Evolutionary conservation across 2,797 vertebrate genomes (phyloP), one percentile per base, ranked within the genome.

Genomic region (Ispidina lecontei): DNA sequence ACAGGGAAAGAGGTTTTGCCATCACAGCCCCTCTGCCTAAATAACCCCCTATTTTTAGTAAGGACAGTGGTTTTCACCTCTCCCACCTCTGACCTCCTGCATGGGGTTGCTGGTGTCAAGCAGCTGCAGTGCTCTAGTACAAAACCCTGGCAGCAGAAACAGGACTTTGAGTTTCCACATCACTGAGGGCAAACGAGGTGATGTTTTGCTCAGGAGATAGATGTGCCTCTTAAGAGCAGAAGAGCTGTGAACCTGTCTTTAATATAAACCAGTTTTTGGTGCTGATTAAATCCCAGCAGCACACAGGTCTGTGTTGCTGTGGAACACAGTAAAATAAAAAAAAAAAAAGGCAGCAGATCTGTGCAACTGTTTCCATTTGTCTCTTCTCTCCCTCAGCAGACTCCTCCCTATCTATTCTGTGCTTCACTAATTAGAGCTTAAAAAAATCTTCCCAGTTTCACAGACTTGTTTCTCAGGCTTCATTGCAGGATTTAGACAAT

Each of bases 391-490:
- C 60, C 60, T 58, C 68, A 28, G 12, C 64, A 83, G 44, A 33
- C 21, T 88, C 39, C 16, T 83, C 89, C 59, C 67, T 72, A 58
- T 47, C 78, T 60, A 29, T 46, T 90, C 31, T 16, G 12, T 62
- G 35, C 62, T 82, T 88, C 60, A 49, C 23, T 84, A 90, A 76
- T 64, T 31, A 59, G 21, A 90, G 70, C 49, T 82, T 64, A 21
- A 33, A 91, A 54, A 73, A 89, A 71, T 14, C 33, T 54, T 64
- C 33, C 58, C 58, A 73, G 70, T 52, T 91, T 74, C 80, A 56
- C 84, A 75, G 62, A 58, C 69, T 77, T 90, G 69, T 90, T 94
- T 85, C 78, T 90, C 81, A 74, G 80, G 81, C 69, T 84, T 37
- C 55, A 46, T 14, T 13, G 70, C 47, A 87, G 86, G 62, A 82